Evolutionary conservation across 2,113 vertebrate species (phyloP).

Genomic region (Pagrus major): DNA sequence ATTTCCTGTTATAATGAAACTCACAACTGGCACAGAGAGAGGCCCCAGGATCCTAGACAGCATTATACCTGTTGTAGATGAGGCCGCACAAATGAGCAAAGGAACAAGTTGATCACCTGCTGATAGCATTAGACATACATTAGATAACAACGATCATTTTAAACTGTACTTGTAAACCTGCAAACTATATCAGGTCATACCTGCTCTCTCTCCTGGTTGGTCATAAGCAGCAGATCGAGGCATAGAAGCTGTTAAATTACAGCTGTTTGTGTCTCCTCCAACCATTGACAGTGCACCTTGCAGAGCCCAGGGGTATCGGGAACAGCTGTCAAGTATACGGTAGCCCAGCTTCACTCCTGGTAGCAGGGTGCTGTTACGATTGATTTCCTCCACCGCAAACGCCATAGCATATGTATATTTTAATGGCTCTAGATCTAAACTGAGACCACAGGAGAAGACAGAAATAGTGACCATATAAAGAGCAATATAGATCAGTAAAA

Average conservation of each 20-base stretch:
- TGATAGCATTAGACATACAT: not conserved
- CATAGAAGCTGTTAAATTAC: slow-evolving; percentile 14
- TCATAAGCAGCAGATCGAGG: not conserved
- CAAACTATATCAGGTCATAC: slow-evolving; percentile 2
- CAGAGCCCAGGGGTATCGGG: slow-evolving; percentile 69
- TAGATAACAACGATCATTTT: not conserved
- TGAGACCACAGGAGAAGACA: slow-evolving; percentile 29
- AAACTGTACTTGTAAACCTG: not conserved
- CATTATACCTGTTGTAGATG: slow-evolving; percentile 75
- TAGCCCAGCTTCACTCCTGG: slow-evolving; percentile 80
- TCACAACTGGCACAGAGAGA: slow-evolving; percentile 79
- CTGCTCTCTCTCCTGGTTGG: not conserved
- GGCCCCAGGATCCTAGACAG: slow-evolving; percentile 72
- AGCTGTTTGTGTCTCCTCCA: slow-evolving; percentile 63
- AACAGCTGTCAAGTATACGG: slow-evolving; percentile 76
- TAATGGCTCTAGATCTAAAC: slow-evolving; percentile 67
- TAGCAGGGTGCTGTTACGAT: slow-evolving; percentile 72
- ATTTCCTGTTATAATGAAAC: slow-evolving; percentile 6
- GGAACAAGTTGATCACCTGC: slow-evolving; percentile 53
- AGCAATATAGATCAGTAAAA: not conserved
- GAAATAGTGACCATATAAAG: not conserved
- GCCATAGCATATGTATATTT: slow-evolving; percentile 71
- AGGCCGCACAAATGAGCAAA: slow-evolving; percentile 74
- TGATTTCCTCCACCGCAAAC: slow-evolving; percentile 84
- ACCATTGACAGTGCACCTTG: slow-evolving; percentile 67